A percentile compares a stretch with the other conserved stretches of the same genome.
Evolutionary conservation across 2,113 vertebrate genomes (phyloP).

Genomic region (human): GRCh38 chr2:159388001-159388500

Average conservation of each 20-base stretch:
- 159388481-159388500: background rate
- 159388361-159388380: conserved; percentile 15
- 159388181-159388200: background rate
- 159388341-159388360: background rate
- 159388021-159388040: background rate
- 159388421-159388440: background rate
- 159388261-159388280: background rate
- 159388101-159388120: too few species aligned
- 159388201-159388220: background rate
- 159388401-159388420: background rate
- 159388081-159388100: too few species aligned
- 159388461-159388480: background rate
- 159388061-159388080: too few species aligned
- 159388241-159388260: background rate
- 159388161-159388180: background rate
- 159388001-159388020: background rate
- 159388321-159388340: background rate
- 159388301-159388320: conserved; percentile 52
- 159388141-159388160: background rate
- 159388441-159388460: background rate
- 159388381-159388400: background rate
- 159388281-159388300: background rate
- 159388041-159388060: too few species aligned
- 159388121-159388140: too few species aligned
- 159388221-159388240: background rate